Base-by-base conservation (phyloP, 1,140 invertebrate genomes). In the Aphelenchoides avenae region DNA sequence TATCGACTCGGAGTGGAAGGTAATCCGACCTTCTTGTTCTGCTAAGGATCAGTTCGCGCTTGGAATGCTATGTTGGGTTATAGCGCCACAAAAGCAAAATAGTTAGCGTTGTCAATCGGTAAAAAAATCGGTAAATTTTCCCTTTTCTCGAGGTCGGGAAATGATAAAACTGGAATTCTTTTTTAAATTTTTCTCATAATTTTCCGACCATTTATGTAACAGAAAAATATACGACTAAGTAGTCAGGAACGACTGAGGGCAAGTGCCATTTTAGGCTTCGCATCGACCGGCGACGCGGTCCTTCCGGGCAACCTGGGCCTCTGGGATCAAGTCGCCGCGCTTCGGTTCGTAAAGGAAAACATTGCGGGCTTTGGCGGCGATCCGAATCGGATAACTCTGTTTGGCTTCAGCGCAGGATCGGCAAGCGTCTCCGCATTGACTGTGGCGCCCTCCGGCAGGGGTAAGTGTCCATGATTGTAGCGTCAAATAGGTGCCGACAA, bases 351-450 rank as follows among this genome's bases (percentile, higher is more conserved):
- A 33, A 66, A 63, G 30, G 36, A 69, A n/a, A 77, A 79, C 52
- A 84, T 84, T 33, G 55, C 57, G 0, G 62, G 74, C 2, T 85
- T 85, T 57, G 83, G 82, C 2, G 84, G 84, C 0, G 80, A 85
- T 33, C 5, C 22, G 24, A 44, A 30, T 3, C 40, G 47, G 18
- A 49, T 64, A 15, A 64, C 61, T 18, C 31, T 59, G 5, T 30
- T 42, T 3, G 61, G 61, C 0, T 66, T 52, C 20, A 36, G 34
- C 36, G 61, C 61, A 13, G 61, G 61, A 9, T 61, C 61, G 5
- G 54, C 64, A 1, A 41, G 61, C 13, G 40, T 66, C 31, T 37
- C 30, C 29, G 27, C 33, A 30, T 34, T 64, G 2, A 26, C 50
- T 3, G 24, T 68, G 7, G 36, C 37, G 18, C 52, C 54, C 11